Evolutionary conservation across 1,140 invertebrate genomes (phyloP), one percentile per base, ranked within the genome.

Genomic region (Bombus waltoni): DNA sequence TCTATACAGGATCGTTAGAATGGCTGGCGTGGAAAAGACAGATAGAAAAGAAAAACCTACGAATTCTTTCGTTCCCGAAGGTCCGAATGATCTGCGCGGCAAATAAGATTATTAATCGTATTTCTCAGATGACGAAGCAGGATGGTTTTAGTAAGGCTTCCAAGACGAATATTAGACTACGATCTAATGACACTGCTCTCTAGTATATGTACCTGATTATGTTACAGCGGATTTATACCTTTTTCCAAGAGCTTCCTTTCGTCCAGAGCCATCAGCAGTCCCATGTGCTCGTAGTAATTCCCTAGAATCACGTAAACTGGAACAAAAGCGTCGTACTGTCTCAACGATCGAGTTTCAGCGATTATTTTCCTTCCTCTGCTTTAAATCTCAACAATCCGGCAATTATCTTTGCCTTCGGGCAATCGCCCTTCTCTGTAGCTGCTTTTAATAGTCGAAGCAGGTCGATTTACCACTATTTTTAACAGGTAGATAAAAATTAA

Each of bases 241-340:
- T 97, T 97, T 85, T 98, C 96, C 68, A 99, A 96, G 2, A 99
- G 96, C 59, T 98, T 97, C 93, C 97, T 97, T 82, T 98, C 96
- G 88, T 98, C 97, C 94, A 98, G 96, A 32, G 97, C 97, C 65
- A 98, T 95, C 96, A 98, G 96, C 2, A 98, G 95, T 9, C 98
- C 98, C 65, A 98, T 96, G 90, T 98, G 98, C 90, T 98, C 98
- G 91, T 98, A 97, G 91, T 98, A 97, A 91, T 98, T 97, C 9
- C 98, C 98, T 81, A 99, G 96, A 59, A 99, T 97, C 1, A 99
- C 97, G 94, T 99, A 99, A 94, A 99, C 98, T 99, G 96, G 65
- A 96, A 97, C 87, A 93, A 90, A 53, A 91, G 84, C 11, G 79
- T 38, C 25, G 38, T 53, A 8, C 40, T 65, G 32, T 44, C 78